A percentile compares a stretch with the other conserved stretches of the same genome.
phyloP scores from a whole-genome alignment of 2,888 invertebrate genomes.

The Chrysina gloriosa region DNA sequence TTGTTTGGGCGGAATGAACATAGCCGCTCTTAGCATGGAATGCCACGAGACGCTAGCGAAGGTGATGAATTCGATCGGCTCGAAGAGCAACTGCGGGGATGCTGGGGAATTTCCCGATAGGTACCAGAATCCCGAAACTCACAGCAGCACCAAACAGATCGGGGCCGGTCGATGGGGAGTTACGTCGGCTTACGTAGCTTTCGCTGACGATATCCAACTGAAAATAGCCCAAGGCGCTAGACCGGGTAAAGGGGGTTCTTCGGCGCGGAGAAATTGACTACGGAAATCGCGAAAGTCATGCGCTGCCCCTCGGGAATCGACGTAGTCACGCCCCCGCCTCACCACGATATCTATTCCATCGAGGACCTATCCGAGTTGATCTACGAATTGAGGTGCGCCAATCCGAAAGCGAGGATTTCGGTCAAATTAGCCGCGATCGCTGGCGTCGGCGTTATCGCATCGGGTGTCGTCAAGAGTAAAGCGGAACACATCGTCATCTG shows the following conservation, averaged over 20 bases:
- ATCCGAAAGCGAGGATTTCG: conserved; percentile 93
- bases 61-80: conserved; percentile 95
- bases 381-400: conserved; percentile 97
- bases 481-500: conserved; percentile 99
- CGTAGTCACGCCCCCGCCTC: conserved; percentile 97
- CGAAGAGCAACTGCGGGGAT: conserved; percentile 99
- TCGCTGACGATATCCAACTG: conserved; percentile 98
- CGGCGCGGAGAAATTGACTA: conserved; percentile 88
- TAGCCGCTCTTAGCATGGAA: conserved; percentile 90
- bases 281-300: conserved; percentile 93
- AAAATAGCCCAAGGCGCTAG: conserved; percentile 99
- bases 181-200: conserved; percentile 95
- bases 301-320: conserved; percentile 97
- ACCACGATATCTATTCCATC: conserved; percentile 99
- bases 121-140: conserved; percentile 79
- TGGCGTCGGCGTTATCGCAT: conserved; percentile 97
- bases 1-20: conserved; percentile 76
- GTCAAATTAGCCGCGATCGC: conserved; percentile 99
- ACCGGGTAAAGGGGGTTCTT: conserved; percentile 99
- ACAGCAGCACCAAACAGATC: conserved; percentile 98
- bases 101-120: conserved; percentile 89
- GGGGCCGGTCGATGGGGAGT: conserved; percentile 99
- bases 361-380: conserved; percentile 98
- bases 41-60: conserved; percentile 94
- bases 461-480: conserved; percentile 98